A percentile compares a stretch with the other conserved stretches of the same genome.
These are phyloP conservation scores for Nebria salina DNA, from an alignment of 2,888 invertebrate genomes.

Conservation along the genomic window DNA sequence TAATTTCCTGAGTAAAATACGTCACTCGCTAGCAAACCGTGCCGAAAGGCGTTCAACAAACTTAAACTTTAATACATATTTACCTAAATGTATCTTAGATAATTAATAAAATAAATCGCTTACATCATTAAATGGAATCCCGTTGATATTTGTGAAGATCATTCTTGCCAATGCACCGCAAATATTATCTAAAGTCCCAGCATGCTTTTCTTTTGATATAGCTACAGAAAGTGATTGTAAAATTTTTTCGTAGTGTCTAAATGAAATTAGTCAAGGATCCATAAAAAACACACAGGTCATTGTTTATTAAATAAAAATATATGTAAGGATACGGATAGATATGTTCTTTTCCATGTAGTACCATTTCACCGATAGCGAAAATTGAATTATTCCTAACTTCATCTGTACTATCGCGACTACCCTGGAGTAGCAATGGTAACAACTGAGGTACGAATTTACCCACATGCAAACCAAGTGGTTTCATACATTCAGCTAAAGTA, in stretches of 20 bases:
- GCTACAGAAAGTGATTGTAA: constrained; percentile 73
- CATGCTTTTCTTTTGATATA: constrained; percentile 72
- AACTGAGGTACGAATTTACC: constrained; percentile 70
- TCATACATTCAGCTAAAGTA: constrained; percentile 77
- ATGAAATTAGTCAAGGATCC: constrained; percentile 37
- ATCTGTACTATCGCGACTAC: constrained; percentile 70
- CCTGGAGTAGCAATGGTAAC: constrained; percentile 71
- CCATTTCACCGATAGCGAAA: constrained; percentile 79
- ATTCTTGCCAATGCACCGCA: constrained; percentile 80
- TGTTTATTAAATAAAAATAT: constrained; percentile 28
- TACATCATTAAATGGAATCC: constrained; percentile 76
- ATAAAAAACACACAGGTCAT: constrained; percentile 16
- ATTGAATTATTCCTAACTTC: constrained; percentile 82
- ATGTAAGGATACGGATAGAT: constrained; percentile 68
- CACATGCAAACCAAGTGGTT: constrained; percentile 67
- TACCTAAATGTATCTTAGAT: too few species aligned
- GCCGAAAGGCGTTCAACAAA: too few species aligned
- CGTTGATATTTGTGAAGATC: constrained; percentile 71
- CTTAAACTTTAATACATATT: too few species aligned
- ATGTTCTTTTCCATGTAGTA: constrained; percentile 71
- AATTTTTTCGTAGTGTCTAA: constrained; percentile 72
- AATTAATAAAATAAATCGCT: constrained; percentile 37
- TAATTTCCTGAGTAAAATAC: too few species aligned
- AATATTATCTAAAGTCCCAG: constrained; percentile 78
- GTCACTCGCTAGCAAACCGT: too few species aligned